Base-by-base conservation (phyloP, 2,797 vertebrate species). In the Sebastes flavidus region DNA sequence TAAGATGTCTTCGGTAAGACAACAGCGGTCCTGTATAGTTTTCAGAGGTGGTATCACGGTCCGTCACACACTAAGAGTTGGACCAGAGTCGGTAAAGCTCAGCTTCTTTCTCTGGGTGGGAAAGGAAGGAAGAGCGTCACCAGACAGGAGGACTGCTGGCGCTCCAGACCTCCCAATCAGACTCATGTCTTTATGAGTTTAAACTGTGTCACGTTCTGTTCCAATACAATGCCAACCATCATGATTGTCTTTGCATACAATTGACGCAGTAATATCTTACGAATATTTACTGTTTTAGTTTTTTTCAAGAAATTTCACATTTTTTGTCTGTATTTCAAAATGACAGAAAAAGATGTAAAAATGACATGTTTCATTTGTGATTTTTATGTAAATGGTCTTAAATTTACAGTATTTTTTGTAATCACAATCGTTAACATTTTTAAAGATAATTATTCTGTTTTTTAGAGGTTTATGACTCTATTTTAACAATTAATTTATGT, bases 41-140 rank as follows among this genome's bases (percentile, higher is more conserved):
- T 68, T 27, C 18, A 42, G 27, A 66, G 76, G 52, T 69, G n/a
- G 49, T 80, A 29, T 67, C 65, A 38, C 32, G 18, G 65, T 52
- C 58, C 62, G 65, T 78, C 78, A 63, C 56, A 54, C 46, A 54
- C 46, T 60, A 63, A 81, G 65, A 77, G 78, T 78, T 71, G 60
- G 63, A 87, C 36, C 77, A 42, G 38, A 42, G 72, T 67, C 52
- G 58, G 86, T 78, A 78, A 70, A 55, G 56, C 80, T 87, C 75
- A 27, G 80, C 87, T 87, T 89, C 87, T 87, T 89, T 80, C 85
- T 89, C 90, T 92, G 95, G 94, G 95, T 93, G 95, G 95, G 94
- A 95, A 89, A 94, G 96, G 96, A 96, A 96, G 96, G 95, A 96
- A 96, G 93, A 94, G 94, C 95, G 95, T 95, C 95, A 93, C 87